Percentiles rank a stretch among this genome's conserved stretches.
phyloP scores from a whole-genome alignment of 2,797 vertebrate species.

The Neostethus bicornis region DNA sequence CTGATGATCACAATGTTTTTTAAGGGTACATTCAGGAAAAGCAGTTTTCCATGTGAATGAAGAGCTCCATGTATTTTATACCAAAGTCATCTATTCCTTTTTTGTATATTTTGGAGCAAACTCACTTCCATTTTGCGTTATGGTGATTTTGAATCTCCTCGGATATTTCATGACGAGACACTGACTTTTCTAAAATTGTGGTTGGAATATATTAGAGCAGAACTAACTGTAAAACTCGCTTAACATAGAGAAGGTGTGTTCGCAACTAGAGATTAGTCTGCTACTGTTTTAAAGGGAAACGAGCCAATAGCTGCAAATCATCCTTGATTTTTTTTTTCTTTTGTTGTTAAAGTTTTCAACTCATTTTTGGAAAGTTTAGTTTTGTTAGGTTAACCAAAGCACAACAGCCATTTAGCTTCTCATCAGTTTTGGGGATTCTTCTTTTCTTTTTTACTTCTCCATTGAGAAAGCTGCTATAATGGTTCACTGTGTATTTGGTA shows the following conservation, averaged over 20 bases:
- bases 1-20: too few relatives aligned
- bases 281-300: constrained; percentile 59
- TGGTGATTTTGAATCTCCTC: constrained; percentile 24
- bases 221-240: constrained; percentile 52
- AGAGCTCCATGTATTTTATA: constrained; percentile 69
- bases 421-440: constrained; percentile 34
- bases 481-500: constrained; percentile 69
- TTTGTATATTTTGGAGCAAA: constrained; percentile 55
- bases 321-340: constrained; percentile 24
- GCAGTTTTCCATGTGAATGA: constrained; percentile 36
- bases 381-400: constrained; percentile 80
- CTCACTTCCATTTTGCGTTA: constrained; percentile 55
- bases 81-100: constrained; percentile 76
- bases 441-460: constrained; percentile 66
- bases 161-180: constrained; percentile 47
- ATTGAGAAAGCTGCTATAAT: constrained; percentile 83
- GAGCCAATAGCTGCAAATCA: constrained; percentile 48
- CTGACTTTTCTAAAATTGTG: constrained; percentile 66
- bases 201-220: constrained; percentile 51
- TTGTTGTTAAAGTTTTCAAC: constrained; percentile 13
- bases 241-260: constrained; percentile 71
- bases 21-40: constrained; percentile 52
- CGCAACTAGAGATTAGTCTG: constrained; percentile 71
- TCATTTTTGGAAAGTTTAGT: constrained; percentile 38
- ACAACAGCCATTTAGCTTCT: constrained; percentile 74